phyloP scores from a whole-genome alignment of 2,797 vertebrate genomes.

The Propithecus perrieri region DNA sequence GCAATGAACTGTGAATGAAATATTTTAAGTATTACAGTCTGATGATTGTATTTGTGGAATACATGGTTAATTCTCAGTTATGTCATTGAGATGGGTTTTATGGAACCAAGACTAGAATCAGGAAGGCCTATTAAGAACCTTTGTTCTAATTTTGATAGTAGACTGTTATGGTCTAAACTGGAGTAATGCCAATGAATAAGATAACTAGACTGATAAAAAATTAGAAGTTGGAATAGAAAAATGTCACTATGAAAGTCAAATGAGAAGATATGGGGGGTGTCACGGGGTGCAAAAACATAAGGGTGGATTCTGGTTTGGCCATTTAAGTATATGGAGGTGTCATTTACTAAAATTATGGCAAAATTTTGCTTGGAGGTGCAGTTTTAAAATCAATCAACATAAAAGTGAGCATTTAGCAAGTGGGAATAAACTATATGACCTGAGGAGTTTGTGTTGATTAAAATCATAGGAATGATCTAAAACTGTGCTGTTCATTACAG shows the following conservation, averaged over 20 bases:
- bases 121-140: neutral
- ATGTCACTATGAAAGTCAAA: neutral
- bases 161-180: neutral
- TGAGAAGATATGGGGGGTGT: neutral
- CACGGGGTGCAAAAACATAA: neutral
- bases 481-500: neutral
- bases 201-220: neutral
- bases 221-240: neutral
- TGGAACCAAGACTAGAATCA: neutral
- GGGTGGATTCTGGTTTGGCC: neutral
- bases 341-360: neutral
- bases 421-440: neutral
- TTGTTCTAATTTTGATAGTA: neutral
- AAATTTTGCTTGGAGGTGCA: neutral
- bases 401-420: neutral
- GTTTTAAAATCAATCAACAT: neutral
- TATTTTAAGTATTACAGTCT: neutral
- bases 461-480: neutral
- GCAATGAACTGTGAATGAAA: neutral
- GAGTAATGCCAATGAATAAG: neutral
- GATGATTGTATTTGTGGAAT: neutral
- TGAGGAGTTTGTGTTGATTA: neutral
- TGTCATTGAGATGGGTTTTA: neutral
- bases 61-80: neutral
- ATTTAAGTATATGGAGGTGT: neutral